phyloP scores from a whole-genome alignment of 2,888 invertebrate genomes.

The Linnaemya tessellans region DNA sequence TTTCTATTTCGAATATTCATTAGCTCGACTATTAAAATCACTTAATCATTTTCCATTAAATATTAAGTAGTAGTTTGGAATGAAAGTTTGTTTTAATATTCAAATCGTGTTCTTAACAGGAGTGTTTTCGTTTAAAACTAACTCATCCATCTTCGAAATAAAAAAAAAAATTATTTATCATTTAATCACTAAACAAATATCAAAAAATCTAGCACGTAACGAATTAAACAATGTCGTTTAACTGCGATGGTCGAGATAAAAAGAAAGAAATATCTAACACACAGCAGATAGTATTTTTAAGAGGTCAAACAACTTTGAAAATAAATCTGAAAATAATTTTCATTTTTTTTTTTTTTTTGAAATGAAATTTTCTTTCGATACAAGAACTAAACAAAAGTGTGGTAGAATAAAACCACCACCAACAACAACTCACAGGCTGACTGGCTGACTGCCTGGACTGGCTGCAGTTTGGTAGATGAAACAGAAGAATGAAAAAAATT shows the following conservation, averaged over 20 bases:
- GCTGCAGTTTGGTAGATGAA: not conserved
- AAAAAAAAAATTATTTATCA: not conserved
- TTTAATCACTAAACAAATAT: constrained; percentile 23
- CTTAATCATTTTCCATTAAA: not conserved
- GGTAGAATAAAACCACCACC: not conserved
- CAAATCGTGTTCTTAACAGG: not conserved
- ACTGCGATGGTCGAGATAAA: constrained; percentile 45
- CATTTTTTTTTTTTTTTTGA: not conserved
- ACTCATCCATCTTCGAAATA: constrained; percentile 1
- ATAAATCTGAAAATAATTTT: constrained; percentile 11
- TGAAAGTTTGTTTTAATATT: constrained; percentile 25
- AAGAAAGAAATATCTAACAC: constrained; percentile 1
- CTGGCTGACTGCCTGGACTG: no score
- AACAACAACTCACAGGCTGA: no score
- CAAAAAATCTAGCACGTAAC: constrained; percentile 35
- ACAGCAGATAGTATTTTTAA: constrained; percentile 53
- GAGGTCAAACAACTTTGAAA: constrained; percentile 73
- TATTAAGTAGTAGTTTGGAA: not conserved
- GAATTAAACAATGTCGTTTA: constrained; percentile 40
- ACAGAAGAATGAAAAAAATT: not conserved
- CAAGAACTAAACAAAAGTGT: constrained; percentile 18
- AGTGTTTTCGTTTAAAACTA: constrained; percentile 3
- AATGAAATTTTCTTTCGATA: constrained; percentile 1
- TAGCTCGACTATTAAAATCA: not conserved
- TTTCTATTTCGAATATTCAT: not conserved